Conservation (phyloP, 2,113 vertebrate species). For the Butastur rufipennis region DNA sequence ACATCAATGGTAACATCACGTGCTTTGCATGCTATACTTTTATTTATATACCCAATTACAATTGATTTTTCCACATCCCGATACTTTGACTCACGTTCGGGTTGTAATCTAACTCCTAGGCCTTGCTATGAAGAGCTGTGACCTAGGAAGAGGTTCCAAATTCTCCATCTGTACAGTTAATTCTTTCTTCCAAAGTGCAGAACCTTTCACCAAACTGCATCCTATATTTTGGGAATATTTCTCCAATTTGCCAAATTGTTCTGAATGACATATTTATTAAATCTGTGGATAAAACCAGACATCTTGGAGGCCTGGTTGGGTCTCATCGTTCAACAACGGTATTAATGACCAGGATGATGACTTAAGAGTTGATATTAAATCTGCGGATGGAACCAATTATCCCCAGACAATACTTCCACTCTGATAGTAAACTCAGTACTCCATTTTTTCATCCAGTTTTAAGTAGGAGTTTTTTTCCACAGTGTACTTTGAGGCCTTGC, state of each 20-base stretch:
- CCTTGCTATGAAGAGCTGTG: not conserved
- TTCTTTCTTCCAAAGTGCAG: not conserved
- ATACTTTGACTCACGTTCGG: not conserved
- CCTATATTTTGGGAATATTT: not conserved
- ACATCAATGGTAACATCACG: not conserved
- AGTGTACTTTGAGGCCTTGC: not conserved
- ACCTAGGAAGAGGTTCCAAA: not conserved
- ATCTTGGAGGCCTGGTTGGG: not conserved
- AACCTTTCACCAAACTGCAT: not conserved
- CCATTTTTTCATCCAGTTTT: not conserved
- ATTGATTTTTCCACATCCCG: rapidly evolving
- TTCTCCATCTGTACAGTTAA: not conserved
- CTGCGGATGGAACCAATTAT: not conserved
- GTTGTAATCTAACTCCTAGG: not conserved
- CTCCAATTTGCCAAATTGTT: not conserved
- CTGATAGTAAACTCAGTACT: not conserved
- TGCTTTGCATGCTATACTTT: not conserved
- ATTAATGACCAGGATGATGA: not conserved
- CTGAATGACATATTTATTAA: not conserved
- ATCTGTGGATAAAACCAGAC: not conserved
- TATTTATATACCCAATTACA: not conserved
- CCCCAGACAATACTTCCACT: not conserved
- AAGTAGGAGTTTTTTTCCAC: not conserved
- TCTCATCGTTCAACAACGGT: not conserved
- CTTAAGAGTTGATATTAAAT: not conserved